These are phyloP conservation scores for Acanthurus leucopareius DNA, from an alignment of 2,797 vertebrate genomes.

Conservation along the genomic window DNA sequence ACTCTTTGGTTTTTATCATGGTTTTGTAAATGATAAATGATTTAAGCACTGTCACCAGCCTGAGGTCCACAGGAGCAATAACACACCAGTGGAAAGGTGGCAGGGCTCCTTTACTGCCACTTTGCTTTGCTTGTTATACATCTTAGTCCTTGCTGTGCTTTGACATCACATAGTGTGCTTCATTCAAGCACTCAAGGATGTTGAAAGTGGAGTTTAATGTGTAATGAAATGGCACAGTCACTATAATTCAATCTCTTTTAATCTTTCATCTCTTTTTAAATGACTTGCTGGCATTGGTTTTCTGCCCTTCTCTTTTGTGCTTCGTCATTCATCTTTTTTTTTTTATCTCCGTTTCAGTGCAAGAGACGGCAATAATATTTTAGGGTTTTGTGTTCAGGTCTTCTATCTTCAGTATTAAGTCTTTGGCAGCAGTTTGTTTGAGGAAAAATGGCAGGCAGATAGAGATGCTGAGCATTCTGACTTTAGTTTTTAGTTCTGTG, in stretches of 20 bases:
- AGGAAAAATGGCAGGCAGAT: neutral
- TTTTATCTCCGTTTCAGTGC: neutral
- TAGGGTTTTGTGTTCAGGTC: neutral
- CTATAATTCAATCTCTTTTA: constrained; percentile 34
- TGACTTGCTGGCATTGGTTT: neutral
- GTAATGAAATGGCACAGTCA: constrained; percentile 26
- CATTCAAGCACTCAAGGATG: constrained; percentile 25
- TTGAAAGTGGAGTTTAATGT: constrained; percentile 11
- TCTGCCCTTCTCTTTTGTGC: constrained; percentile 3
- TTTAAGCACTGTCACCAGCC: neutral
- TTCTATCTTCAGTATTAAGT: neutral
- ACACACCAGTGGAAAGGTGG: neutral
- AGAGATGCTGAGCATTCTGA: neutral
- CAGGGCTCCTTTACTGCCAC: constrained; percentile 12
- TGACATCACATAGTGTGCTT: constrained; percentile 17
- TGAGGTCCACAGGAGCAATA: constrained; percentile 2
- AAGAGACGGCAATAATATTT: neutral
- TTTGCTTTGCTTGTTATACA: constrained; percentile 12
- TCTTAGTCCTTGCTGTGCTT: constrained; percentile 9
- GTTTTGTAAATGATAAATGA: too few relatives aligned
- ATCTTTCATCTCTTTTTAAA: constrained; percentile 27
- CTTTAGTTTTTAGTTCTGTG: neutral
- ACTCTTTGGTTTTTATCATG: too few relatives aligned
- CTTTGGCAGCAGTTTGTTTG: neutral
- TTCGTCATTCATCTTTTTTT: constrained; percentile 15